phyloP scores from a whole-genome alignment of 53 echinoderm and acorn worm genomes.

The Actinopyga echinites region DNA sequence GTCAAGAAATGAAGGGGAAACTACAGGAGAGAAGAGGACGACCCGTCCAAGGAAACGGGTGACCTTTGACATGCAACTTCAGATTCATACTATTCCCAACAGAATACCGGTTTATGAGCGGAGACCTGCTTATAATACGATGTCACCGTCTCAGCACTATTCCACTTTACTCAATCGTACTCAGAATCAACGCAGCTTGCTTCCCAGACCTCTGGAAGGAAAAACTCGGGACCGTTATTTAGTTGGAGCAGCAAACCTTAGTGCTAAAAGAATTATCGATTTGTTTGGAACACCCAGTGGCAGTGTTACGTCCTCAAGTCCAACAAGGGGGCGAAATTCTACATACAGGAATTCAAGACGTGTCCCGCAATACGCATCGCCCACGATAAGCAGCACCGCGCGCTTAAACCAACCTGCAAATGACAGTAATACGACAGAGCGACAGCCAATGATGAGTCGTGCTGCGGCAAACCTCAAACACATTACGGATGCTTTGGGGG shows the following conservation, averaged over 20 bases:
- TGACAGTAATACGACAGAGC: background rate
- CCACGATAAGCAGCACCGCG: slow-evolving; percentile 11
- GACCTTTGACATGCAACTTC: slow-evolving; percentile 82
- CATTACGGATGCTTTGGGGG: slow-evolving; percentile 77
- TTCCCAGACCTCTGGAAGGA: slow-evolving; percentile 71
- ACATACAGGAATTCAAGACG: slow-evolving; percentile 18
- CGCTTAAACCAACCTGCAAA: slow-evolving; percentile 7
- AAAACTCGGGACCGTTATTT: slow-evolving; percentile 63
- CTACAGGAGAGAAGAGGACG: background rate
- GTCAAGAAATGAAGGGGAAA: background rate
- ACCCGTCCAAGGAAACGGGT: slow-evolving; percentile 68
- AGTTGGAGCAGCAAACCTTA: slow-evolving; percentile 65
- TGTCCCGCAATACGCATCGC: slow-evolving; percentile 32
- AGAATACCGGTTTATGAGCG: slow-evolving; percentile 84
- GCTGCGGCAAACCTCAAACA: slow-evolving; percentile 85
- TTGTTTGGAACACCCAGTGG: slow-evolving; percentile 65
- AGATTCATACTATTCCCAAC: slow-evolving; percentile 85
- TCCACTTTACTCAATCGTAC: background rate
- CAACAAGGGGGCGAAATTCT: slow-evolving; percentile 26
- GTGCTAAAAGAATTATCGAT: slow-evolving; percentile 80
- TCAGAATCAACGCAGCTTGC: slow-evolving; percentile 46
- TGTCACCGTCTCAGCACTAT: slow-evolving; percentile 37
- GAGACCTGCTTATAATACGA: slow-evolving; percentile 65
- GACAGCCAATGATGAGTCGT: slow-evolving; percentile 60
- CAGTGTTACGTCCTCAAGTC: slow-evolving; percentile 44